Base-by-base conservation (phyloP, 2,888 invertebrate species). In the Cephus pygmeus region DNA sequence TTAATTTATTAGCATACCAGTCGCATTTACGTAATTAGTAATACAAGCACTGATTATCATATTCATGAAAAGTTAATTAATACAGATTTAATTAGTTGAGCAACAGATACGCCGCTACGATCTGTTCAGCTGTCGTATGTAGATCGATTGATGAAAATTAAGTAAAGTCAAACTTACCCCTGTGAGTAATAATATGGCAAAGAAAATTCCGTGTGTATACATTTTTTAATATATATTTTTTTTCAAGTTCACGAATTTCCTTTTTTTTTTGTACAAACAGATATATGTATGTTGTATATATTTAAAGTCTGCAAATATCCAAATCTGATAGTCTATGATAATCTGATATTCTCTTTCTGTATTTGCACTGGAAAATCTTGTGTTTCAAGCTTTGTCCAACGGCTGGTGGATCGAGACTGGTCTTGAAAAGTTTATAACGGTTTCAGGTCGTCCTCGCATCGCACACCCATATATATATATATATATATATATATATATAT, bases 391-490 rank as follows among this genome's bases (percentile, higher is more conserved):
- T 85, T 86, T 83, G 84, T 85, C 76, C 82, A 79, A 75, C 87
- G 88, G 83, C 84, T 81, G 88, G 85, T 84, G 81, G 85, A 83
- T 83, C 84, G 81, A 86, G 88, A 90, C 90, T 90, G 90, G 85
- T 86, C 85, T 87, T 83, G 87, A 88, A 86, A 87, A 85, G 86
- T 86, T 82, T 83, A 85, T 90, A 90, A 90, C 90, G 90, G 90
- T 90, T 87, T 81, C 86, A 84, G 84, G 85, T 86, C 85, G 86
- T 88, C 87, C 85, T 87, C 83, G 85, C 80, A 71, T 71, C 76
- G 73, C 80, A 73, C 78, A 75, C 77, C 77, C 73, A 76, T 73
- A 69, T 77, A 79, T 40, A 40, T 35, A 1, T 40, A 40, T 40
- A 56, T 56, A 56, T 56, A 1, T 40, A 40, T 40, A 56, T 56